Evolutionary conservation across 1,140 invertebrate genomes (phyloP).

Genomic region (Bombus waltoni): DNA sequence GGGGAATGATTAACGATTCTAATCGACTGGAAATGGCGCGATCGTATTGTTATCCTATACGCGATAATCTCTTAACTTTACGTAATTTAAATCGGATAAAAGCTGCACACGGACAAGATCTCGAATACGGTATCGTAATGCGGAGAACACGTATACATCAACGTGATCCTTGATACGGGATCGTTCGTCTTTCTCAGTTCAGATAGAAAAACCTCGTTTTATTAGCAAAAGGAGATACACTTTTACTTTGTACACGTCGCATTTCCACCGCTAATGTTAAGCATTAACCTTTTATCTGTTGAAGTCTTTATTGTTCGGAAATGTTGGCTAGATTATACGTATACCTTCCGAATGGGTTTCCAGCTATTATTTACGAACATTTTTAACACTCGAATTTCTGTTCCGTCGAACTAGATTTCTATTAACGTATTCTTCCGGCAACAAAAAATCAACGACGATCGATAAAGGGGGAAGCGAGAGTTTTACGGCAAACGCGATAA

Average conservation of each 20-base stretch:
- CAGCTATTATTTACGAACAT: no score
- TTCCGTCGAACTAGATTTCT: background rate
- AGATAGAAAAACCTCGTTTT: no score
- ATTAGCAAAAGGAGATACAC: no score
- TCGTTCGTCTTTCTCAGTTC: no score
- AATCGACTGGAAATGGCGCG: background rate
- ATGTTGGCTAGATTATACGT: no score
- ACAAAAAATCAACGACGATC: background rate
- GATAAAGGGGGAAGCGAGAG: no score
- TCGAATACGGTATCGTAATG: background rate
- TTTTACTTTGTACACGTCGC: no score
- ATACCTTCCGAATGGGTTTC: no score
- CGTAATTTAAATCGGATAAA: background rate
- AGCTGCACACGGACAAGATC: background rate
- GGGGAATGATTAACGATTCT: background rate
- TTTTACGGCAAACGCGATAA: no score
- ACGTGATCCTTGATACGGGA: no score
- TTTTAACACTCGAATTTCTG: background rate
- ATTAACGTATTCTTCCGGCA: background rate
- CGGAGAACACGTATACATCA: no score
- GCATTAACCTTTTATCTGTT: background rate
- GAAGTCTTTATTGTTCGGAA: background rate
- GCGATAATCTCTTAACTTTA: background rate
- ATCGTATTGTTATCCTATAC: background rate
- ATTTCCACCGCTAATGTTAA: background rate